These are phyloP conservation scores for Cephus nigrinus DNA, from an alignment of 2,888 invertebrate genomes.

Conservation along the genomic window DNA sequence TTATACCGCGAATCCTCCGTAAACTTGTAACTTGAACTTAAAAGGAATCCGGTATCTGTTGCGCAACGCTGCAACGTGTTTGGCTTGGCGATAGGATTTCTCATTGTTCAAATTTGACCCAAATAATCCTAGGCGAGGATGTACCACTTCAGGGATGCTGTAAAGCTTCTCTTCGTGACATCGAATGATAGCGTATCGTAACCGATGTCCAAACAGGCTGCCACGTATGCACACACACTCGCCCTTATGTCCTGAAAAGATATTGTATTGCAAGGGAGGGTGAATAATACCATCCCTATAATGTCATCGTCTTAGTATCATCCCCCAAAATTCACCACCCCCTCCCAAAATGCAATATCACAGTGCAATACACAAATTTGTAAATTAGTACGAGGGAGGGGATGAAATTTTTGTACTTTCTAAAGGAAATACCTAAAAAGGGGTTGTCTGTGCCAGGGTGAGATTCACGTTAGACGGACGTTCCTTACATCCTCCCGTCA, in stretches of 20 bases:
- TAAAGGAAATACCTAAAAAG: background rate
- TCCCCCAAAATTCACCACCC: too few species aligned
- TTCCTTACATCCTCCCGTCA: background rate
- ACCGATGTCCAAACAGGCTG: background rate
- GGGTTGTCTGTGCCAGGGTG: background rate
- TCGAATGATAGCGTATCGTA: background rate
- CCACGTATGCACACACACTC: background rate
- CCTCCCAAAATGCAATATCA: background rate
- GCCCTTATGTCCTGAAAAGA: background rate
- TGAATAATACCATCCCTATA: background rate
- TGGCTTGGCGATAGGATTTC: slow-evolving; percentile 29
- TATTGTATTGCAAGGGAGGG: background rate
- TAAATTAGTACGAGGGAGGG: background rate
- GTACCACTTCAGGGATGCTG: background rate
- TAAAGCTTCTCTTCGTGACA: background rate
- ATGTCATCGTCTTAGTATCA: background rate
- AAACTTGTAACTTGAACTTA: slow-evolving; percentile 9
- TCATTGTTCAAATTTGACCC: slow-evolving; percentile 7
- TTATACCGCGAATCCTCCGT: background rate
- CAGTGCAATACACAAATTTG: background rate
- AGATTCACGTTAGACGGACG: background rate
- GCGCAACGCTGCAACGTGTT: slow-evolving; percentile 18
- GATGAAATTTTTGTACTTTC: background rate
- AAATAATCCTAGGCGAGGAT: background rate
- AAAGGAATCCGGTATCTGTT: slow-evolving; percentile 2